Evolutionary conservation across 53 echinoderm and acorn worm genomes (phyloP), one percentile per base, ranked within the genome.

Genomic region (Stichopus horrens): DNA sequence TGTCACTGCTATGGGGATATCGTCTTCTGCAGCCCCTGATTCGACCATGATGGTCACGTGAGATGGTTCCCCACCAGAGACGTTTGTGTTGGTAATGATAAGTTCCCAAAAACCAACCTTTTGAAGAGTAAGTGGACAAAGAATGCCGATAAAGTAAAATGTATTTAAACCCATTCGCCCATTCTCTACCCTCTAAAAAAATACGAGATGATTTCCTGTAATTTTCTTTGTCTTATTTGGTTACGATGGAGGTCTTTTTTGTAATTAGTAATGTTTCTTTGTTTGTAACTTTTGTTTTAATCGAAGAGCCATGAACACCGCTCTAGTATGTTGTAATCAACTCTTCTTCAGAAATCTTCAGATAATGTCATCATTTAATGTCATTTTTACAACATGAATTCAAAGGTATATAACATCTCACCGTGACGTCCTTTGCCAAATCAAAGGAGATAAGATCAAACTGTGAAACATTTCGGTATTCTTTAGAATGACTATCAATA

Each of bases 1-100:
- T 37, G 87, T 80, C 13, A 89, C 90, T 55, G 92, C 4, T 21
- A 97, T 97, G 18, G 97, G 97, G 51, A 92, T 93, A 22, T 91
- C 86, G 16, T 85, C 88, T 9, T 88, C 87, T 37, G 54, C 84
- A 9, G 85, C 88, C 59, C 91, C 83, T 23, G 91, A 88, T 71
- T 91, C 88, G 85, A 91, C 86, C 76, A 91, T 79, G 8, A 91
- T 85, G 76, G 76, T 91, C 19, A 83, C 83, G 23, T 83, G 57
- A 76, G 77, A 88, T 8, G 83, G 66, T 60, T 88, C 91, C 9
- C 9, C 7, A 0, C 77, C 85, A 16, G 57, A 8, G 63, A 75
- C 86, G 0, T 78, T 88, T 7, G 83, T 65, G 54, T 88, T 91
- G 7, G 83, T 83, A 4, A 83, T 63, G 83, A 8, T 9, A 7